phyloP scores from a whole-genome alignment of 2,113 vertebrate genomes.

The Propithecus coquereli region DNA sequence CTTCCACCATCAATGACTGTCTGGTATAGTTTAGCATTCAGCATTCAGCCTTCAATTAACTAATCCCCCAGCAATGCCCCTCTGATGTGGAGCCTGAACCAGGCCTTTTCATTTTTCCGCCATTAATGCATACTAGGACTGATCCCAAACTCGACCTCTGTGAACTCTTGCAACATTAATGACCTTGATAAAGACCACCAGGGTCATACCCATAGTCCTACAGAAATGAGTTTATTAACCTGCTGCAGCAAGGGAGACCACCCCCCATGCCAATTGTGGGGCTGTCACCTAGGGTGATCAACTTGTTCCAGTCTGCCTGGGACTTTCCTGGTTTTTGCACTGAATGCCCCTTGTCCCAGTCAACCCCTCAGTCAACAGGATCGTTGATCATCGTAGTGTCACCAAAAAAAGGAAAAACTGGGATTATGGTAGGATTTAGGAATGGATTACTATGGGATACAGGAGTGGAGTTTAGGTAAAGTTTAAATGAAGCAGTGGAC shows the following conservation, averaged over 20 bases:
- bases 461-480: slow-evolving; percentile 25
- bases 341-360: neutral
- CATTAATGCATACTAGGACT: neutral
- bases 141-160: neutral
- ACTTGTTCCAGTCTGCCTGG: neutral
- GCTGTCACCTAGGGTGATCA: neutral
- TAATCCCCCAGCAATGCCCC: neutral
- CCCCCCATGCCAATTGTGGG: neutral
- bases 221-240: neutral
- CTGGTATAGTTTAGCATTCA: neutral
- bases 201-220: neutral
- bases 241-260: neutral
- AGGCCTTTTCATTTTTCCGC: neutral
- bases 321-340: neutral
- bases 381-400: neutral
- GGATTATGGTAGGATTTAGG: neutral
- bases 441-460: neutral
- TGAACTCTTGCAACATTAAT: slow-evolving; percentile 32
- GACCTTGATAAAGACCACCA: neutral
- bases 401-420: neutral
- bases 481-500: neutral
- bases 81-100: neutral
- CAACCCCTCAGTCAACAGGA: neutral
- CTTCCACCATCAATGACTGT: neutral
- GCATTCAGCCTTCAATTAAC: neutral